These are phyloP conservation scores for Ochropleura plecta DNA, from an alignment of 2,888 invertebrate genomes.

Conservation along the genomic window DNA sequence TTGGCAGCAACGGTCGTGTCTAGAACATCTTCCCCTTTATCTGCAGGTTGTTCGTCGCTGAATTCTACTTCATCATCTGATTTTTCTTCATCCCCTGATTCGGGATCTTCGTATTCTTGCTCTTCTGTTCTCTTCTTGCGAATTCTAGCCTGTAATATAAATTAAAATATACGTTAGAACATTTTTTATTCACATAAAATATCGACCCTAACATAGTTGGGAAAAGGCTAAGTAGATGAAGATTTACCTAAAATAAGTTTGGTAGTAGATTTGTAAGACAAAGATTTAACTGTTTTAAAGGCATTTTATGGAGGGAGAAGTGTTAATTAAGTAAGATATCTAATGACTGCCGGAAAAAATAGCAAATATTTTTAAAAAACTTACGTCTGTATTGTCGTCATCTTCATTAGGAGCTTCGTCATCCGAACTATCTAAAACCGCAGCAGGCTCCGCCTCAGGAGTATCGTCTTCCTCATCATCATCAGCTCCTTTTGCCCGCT, in stretches of 20 bases:
- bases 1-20: constrained; percentile 71
- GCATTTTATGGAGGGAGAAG: background rate
- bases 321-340: background rate
- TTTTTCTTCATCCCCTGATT: constrained; percentile 90
- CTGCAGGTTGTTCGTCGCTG: constrained; percentile 73
- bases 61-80: constrained; percentile 87
- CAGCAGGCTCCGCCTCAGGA: constrained; percentile 69
- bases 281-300: background rate
- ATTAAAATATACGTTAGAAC: background rate
- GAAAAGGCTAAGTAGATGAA: too few relatives aligned
- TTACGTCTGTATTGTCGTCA: constrained; percentile 87
- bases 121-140: constrained; percentile 91
- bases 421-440: constrained; percentile 91
- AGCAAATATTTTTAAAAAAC: constrained; percentile 53
- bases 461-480: constrained; percentile 83
- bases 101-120: constrained; percentile 93
- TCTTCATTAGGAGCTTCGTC: constrained; percentile 92
- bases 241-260: too few relatives aligned
- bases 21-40: constrained; percentile 74
- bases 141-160: constrained; percentile 84
- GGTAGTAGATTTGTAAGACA: too few relatives aligned
- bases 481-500: constrained; percentile 75
- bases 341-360: background rate
- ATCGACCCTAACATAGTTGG: too few relatives aligned
- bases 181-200: background rate